These are phyloP conservation scores for Paramormyrops hopkinsi DNA, from an alignment of 2,797 vertebrate genomes.

Conservation along the genomic window DNA sequence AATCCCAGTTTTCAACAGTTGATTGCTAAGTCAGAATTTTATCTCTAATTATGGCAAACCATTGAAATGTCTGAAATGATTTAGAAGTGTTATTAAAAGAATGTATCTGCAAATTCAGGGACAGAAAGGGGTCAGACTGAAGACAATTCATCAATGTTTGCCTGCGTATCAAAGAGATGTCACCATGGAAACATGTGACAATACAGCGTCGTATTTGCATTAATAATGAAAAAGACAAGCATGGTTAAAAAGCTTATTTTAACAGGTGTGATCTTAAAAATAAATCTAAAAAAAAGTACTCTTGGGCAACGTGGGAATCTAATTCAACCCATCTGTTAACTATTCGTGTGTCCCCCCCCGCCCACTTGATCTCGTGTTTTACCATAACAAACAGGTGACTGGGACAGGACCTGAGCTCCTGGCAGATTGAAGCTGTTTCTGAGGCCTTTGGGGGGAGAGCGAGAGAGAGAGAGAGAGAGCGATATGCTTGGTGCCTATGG, in stretches of 20 bases:
- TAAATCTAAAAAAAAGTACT: background rate
- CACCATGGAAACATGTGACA: constrained; percentile 23
- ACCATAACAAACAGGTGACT: background rate
- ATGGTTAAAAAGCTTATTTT: background rate
- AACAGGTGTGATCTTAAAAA: constrained; percentile 13
- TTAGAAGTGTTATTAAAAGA: constrained; percentile 24
- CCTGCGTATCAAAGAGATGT: constrained; percentile 10
- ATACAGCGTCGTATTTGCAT: background rate
- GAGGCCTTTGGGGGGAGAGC: background rate
- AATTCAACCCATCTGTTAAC: constrained; percentile 8
- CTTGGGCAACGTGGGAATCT: background rate
- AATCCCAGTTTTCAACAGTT: constrained; percentile 20
- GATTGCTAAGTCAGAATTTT: constrained; percentile 25
- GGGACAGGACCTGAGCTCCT: background rate
- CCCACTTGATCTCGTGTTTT: background rate
- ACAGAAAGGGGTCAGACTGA: background rate
- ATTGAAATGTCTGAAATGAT: constrained; percentile 28
- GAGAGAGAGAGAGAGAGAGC: background rate
- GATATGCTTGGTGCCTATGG: constrained; percentile 21
- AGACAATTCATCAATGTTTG: constrained; percentile 8
- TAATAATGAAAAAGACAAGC: background rate
- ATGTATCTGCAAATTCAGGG: constrained; percentile 7
- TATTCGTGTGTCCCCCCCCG: background rate
- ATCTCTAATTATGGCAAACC: background rate
- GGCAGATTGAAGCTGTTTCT: background rate